These are phyloP conservation scores for Hymenochirus boettgeri DNA, from an alignment of 2,113 vertebrate genomes.

Conservation along the genomic window DNA sequence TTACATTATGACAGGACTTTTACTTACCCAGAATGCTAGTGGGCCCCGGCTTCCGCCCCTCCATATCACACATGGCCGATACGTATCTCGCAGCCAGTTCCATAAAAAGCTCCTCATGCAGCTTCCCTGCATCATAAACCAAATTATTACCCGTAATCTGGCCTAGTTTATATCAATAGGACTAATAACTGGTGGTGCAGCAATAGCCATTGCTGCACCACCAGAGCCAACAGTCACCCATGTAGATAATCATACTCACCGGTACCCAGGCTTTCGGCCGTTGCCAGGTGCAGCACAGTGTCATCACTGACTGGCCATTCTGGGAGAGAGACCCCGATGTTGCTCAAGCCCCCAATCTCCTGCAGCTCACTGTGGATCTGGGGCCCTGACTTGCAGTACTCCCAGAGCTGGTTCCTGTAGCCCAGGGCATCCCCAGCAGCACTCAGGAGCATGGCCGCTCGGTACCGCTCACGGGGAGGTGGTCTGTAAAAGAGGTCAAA, in stretches of 20 bases:
- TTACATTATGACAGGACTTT: too few relatives aligned
- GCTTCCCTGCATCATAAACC: conserved; percentile 53
- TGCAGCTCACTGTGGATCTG: conserved; percentile 69
- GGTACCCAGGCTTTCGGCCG: conserved; percentile 70
- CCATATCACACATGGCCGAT: conserved; percentile 76
- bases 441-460: conserved; percentile 73
- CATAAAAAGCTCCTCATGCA: conserved; percentile 64
- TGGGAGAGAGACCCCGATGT: conserved; percentile 62
- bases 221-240: neutral
- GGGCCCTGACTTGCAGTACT: conserved; percentile 70
- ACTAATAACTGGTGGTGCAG: too few relatives aligned
- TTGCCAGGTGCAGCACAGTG: conserved; percentile 75
- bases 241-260: conserved; percentile 50
- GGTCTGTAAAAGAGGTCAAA: conserved; percentile 7
- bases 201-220: too few relatives aligned
- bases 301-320: conserved; percentile 79
- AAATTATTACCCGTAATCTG: too few relatives aligned
- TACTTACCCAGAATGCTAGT: conserved; percentile 66
- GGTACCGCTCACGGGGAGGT: conserved; percentile 58
- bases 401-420: conserved; percentile 70
- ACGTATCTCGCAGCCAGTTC: conserved; percentile 68
- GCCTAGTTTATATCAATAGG: too few relatives aligned
- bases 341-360: conserved; percentile 64
- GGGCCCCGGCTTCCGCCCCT: conserved; percentile 72
- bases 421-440: conserved; percentile 73